Conservation (phyloP, 2,113 vertebrate species). For the Scomber scombrus region DNA sequence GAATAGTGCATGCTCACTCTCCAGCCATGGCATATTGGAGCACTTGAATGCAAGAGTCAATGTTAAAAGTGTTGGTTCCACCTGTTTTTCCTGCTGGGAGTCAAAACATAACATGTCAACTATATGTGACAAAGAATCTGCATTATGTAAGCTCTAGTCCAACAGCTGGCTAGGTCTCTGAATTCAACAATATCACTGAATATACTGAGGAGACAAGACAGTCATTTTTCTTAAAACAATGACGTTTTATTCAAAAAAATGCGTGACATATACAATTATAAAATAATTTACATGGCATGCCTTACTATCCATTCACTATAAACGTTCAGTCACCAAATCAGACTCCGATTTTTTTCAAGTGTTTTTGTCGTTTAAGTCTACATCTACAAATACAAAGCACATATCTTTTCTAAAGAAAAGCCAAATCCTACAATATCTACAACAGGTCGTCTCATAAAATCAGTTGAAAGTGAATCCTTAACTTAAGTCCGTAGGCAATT, state of each 20-base stretch:
- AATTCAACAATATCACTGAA: not conserved
- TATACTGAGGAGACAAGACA: not conserved
- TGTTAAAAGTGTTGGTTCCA: too few relatives aligned
- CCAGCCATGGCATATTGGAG: too few relatives aligned
- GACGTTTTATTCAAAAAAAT: constrained; percentile 85
- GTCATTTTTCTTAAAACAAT: constrained; percentile 78
- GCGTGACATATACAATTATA: constrained; percentile 84
- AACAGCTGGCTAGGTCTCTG: not conserved
- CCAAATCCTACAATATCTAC: constrained; percentile 80
- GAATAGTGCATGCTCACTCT: not conserved
- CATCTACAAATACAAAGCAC: constrained; percentile 84
- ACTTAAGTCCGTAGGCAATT: constrained; percentile 60
- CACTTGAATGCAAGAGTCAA: not conserved
- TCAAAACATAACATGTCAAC: not conserved
- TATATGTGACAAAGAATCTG: not conserved
- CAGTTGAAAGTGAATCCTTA: constrained; percentile 66
- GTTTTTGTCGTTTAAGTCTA: constrained; percentile 76
- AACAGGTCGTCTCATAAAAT: constrained; percentile 71
- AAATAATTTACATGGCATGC: constrained; percentile 88
- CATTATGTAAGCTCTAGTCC: not conserved
- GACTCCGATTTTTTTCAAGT: constrained; percentile 71
- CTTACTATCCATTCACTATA: constrained; percentile 85
- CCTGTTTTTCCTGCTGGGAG: not conserved
- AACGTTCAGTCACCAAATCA: constrained; percentile 84
- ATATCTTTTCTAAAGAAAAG: constrained; percentile 78